Conservation (phyloP, 1,140 invertebrate genomes). For the Nylanderia fulva region DNA sequence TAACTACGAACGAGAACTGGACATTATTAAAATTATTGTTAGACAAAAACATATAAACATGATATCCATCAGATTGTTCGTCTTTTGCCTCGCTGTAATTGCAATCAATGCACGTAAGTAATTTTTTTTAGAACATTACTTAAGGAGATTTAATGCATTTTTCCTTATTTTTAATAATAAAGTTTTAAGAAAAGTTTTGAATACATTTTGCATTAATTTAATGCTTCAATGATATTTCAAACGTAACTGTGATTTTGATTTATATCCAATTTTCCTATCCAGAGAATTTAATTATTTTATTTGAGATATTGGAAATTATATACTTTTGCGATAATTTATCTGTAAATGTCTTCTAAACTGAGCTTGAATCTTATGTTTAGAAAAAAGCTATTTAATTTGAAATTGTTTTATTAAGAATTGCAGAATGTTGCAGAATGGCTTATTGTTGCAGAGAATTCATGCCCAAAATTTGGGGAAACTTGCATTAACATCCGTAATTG, state of each 20-base stretch:
- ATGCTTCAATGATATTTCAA: too few relatives aligned
- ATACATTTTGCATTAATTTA: neutral
- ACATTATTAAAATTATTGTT: neutral
- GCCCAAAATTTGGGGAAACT: constrained; percentile 58
- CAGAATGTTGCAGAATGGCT: neutral
- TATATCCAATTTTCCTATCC: neutral
- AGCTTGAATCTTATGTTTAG: neutral
- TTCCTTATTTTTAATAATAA: neutral
- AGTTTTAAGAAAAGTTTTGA: neutral
- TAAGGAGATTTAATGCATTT: neutral
- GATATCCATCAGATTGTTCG: constrained; percentile 1
- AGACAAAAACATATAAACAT: constrained; percentile 26
- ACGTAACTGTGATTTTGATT: neutral
- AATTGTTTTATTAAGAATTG: neutral
- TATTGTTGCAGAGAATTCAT: constrained; percentile 66
- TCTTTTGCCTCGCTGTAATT: constrained; percentile 5
- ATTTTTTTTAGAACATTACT: neutral
- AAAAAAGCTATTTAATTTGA: neutral
- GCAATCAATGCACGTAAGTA: constrained; percentile 55
- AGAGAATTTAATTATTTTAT: neutral
- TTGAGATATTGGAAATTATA: neutral
- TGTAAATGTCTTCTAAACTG: neutral
- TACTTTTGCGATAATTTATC: neutral
- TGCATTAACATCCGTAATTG: constrained; percentile 80
- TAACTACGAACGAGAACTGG: too few relatives aligned